Percentiles rank a stretch among this genome's conserved stretches.
phyloP scores from a whole-genome alignment of 2,888 invertebrate genomes.

The Latheticus oryzae region DNA sequence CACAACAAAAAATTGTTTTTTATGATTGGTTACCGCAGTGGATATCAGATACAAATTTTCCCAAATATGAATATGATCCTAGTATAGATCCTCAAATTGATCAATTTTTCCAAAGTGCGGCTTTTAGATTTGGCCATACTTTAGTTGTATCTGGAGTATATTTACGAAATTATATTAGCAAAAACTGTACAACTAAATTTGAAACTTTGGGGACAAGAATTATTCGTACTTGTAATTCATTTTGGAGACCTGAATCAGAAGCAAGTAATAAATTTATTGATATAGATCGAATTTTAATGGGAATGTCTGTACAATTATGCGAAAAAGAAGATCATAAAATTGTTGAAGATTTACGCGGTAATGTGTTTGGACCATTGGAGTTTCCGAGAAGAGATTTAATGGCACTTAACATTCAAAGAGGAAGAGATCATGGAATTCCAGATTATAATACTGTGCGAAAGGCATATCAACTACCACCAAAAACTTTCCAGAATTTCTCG shows the following conservation, averaged over 20 bases:
- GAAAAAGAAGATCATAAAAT: conserved; percentile 70
- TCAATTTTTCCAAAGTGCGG: conserved; percentile 72
- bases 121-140: conserved; percentile 73
- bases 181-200: conserved; percentile 59
- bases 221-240: conserved; percentile 69
- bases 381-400: conserved; percentile 71
- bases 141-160: conserved; percentile 70
- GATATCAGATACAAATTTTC: conserved; percentile 57
- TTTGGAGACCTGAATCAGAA: conserved; percentile 64
- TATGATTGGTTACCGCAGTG: conserved; percentile 68
- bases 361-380: conserved; percentile 70
- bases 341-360: conserved; percentile 70
- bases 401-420: conserved; percentile 71
- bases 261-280: conserved; percentile 57
- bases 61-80: conserved; percentile 65
- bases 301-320: conserved; percentile 68
- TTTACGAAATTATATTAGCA: conserved; percentile 63
- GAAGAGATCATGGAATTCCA: conserved; percentile 70
- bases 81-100: conserved; percentile 71
- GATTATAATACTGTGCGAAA: conserved; percentile 71
- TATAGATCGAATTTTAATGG: conserved; percentile 69
- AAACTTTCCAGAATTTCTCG: conserved; percentile 54
- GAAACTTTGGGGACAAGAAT: conserved; percentile 53
- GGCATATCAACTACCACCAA: conserved; percentile 64
- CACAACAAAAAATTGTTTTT: conserved; percentile 67